A percentile compares a stretch with the other conserved stretches of the same genome.
Conservation (phyloP, 1,140 invertebrate species). For the Platorchestia sp. region DNA sequence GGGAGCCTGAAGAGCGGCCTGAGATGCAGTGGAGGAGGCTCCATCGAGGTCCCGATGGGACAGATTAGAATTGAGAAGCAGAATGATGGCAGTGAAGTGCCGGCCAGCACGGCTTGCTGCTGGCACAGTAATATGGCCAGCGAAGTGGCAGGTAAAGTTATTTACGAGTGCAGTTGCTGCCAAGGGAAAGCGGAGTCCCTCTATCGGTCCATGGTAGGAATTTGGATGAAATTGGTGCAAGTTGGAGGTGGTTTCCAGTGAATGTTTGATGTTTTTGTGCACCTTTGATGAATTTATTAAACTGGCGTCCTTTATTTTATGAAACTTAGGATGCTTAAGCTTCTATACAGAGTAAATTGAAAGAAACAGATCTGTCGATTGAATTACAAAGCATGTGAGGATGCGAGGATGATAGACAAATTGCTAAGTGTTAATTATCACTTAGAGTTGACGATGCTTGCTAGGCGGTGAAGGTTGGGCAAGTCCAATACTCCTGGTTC, state of each 20-base stretch:
- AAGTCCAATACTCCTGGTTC: too few species aligned
- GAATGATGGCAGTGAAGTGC: not conserved
- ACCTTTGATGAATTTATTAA: too few species aligned
- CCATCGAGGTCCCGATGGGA: not conserved
- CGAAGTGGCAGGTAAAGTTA: not conserved
- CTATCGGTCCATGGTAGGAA: not conserved
- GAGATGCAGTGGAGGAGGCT: not conserved
- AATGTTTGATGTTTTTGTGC: not conserved
- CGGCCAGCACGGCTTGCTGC: not conserved
- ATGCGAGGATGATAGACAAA: too few species aligned
- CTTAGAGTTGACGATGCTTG: too few species aligned
- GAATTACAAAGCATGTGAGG: too few species aligned
- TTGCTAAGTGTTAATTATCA: too few species aligned
- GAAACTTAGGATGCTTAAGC: not conserved
- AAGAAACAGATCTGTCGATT: not conserved
- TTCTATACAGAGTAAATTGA: not conserved
- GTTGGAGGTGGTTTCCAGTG: not conserved
- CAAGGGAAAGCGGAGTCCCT: not conserved
- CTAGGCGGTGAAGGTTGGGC: too few species aligned
- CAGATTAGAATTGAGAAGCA: not conserved
- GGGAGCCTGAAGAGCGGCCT: not conserved
- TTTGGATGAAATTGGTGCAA: not conserved
- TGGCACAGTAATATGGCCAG: not conserved
- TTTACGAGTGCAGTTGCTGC: not conserved
- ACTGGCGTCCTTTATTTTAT: too few species aligned